Conservation (phyloP, 2,797 vertebrate species). For the Peromyscus eremicus region DNA sequence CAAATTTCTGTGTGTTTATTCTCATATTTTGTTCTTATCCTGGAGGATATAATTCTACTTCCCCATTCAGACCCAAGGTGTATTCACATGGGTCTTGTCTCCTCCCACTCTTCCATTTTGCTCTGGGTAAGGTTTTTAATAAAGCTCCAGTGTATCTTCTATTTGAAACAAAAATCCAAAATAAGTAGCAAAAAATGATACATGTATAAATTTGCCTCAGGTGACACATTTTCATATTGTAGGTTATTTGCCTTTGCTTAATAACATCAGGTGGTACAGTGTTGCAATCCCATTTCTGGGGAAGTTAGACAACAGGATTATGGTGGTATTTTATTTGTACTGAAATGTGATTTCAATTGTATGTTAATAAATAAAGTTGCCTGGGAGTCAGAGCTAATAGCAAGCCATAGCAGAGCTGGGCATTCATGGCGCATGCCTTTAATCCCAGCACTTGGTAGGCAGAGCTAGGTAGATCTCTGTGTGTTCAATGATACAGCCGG, state of each 20-base stretch:
- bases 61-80: not conserved
- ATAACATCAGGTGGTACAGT: not conserved
- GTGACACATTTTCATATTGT: not conserved
- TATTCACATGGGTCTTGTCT: not conserved
- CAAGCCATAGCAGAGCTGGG: too few relatives aligned
- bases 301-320: not conserved
- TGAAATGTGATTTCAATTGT: too few relatives aligned
- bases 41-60: not conserved
- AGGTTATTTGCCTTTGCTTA: not conserved
- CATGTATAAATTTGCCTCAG: not conserved
- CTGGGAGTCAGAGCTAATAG: too few relatives aligned
- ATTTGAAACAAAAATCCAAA: not conserved
- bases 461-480: too few relatives aligned
- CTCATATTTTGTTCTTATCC: not conserved
- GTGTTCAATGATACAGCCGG: too few relatives aligned
- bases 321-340: too few relatives aligned
- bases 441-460: too few relatives aligned
- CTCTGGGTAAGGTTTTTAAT: not conserved
- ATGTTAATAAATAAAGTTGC: too few relatives aligned
- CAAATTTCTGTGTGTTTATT: not conserved
- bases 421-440: too few relatives aligned
- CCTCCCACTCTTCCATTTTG: fast-evolving
- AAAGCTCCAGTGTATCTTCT: not conserved
- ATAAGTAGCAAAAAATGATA: not conserved
- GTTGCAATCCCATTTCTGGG: not conserved